Evolutionary conservation across 1,140 invertebrate genomes (phyloP).

Genomic region (Tribolium madens): DNA sequence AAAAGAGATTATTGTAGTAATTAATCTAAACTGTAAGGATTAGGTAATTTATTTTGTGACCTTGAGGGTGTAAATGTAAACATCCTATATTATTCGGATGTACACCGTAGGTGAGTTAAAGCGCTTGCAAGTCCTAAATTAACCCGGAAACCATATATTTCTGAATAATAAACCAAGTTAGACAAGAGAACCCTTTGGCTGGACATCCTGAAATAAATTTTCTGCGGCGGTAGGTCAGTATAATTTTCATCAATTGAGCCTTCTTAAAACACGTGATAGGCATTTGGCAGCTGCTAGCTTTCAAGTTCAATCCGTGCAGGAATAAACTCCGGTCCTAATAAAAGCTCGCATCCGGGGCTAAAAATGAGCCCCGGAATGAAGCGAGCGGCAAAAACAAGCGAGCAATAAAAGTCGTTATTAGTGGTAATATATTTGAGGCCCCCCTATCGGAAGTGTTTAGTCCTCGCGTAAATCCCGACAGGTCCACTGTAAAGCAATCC

Average conservation of each 20-base stretch:
- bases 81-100: constrained; percentile 1
- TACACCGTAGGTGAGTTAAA: not conserved
- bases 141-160: constrained; percentile 14
- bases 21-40: not conserved
- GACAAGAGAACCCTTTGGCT: not conserved
- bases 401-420: constrained; percentile 61
- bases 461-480: constrained; percentile 55
- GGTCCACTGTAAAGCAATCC: constrained; percentile 62
- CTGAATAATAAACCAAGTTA: constrained; percentile 22
- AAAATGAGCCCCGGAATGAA: constrained; percentile 48
- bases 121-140: constrained; percentile 4
- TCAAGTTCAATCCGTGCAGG: constrained; percentile 15
- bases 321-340: constrained; percentile 37
- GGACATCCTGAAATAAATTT: constrained; percentile 30
- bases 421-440: constrained; percentile 56
- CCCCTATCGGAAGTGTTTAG: constrained; percentile 54
- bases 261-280: constrained; percentile 25
- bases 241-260: constrained; percentile 16
- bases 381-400: constrained; percentile 49
- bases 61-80: constrained; percentile 4
- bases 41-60: not conserved
- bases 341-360: constrained; percentile 47
- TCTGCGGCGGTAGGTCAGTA: constrained; percentile 14
- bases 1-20: not conserved
- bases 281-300: constrained; percentile 25